A percentile compares a stretch with the other conserved stretches of the same genome.
These are phyloP conservation scores for Drosophila carrolli DNA, from an alignment of 1,140 invertebrate genomes.

Conservation along the genomic window DNA sequence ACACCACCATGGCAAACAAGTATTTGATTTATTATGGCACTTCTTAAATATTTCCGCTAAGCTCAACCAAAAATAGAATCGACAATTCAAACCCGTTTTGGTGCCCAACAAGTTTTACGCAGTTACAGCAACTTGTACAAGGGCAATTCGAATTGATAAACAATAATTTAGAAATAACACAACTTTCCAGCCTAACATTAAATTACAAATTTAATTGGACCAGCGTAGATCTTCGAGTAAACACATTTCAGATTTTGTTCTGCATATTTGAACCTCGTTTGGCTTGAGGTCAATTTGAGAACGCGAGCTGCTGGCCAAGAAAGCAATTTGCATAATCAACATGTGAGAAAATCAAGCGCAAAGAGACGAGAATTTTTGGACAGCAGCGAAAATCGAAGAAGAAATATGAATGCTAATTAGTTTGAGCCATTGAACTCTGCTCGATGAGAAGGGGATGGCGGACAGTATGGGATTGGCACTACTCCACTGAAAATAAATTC, in stretches of 20 bases:
- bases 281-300: conserved; percentile 30
- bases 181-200: background rate
- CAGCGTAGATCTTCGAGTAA: background rate
- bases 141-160: background rate
- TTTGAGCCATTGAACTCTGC: conserved; percentile 59
- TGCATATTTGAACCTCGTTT: conserved; percentile 1
- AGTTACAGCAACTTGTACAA: conserved; percentile 23
- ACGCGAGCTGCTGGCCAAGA: conserved; percentile 15
- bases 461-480: background rate
- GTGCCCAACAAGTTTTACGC: background rate
- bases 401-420: conserved; percentile 45
- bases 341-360: conserved; percentile 35
- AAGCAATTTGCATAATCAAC: conserved; percentile 52
- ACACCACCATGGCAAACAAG: background rate
- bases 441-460: background rate
- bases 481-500: conserved; percentile 12
- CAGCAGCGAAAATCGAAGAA: conserved; percentile 37
- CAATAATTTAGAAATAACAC: background rate
- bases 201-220: conserved; percentile 11
- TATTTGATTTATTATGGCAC: background rate
- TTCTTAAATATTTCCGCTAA: conserved; percentile 8
- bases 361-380: conserved; percentile 23
- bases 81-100: conserved; percentile 10
- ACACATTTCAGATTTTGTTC: background rate
- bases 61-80: conserved; percentile 9